These are phyloP conservation scores for Pholis gunnellus DNA, from an alignment of 2,113 vertebrate species.

Conservation along the genomic window DNA sequence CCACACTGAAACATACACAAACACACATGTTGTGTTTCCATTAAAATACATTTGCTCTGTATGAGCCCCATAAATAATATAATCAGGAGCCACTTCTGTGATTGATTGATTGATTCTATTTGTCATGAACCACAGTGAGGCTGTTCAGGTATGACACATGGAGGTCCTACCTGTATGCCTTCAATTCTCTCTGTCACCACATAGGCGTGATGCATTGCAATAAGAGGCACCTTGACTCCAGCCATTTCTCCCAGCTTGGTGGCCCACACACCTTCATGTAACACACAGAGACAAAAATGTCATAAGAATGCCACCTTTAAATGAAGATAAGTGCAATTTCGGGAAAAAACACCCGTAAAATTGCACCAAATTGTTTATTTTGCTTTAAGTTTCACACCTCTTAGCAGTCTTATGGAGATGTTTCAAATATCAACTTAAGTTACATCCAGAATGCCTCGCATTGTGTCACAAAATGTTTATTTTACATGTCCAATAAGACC, in stretches of 20 bases:
- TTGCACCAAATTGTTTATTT: not conserved
- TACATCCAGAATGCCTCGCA: not conserved
- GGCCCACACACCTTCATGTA: slow-evolving; percentile 91
- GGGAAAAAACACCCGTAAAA: not conserved
- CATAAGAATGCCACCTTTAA: not conserved
- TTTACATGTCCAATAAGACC: not conserved
- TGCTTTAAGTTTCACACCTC: not conserved
- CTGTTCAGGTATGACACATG: not conserved
- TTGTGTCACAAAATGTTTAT: not conserved
- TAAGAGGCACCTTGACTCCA: slow-evolving; percentile 91
- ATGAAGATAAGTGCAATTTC: not conserved
- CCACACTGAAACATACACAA: not conserved
- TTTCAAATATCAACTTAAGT: not conserved
- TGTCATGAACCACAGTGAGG: not conserved
- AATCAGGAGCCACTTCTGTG: not conserved
- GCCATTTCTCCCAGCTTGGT: slow-evolving; percentile 91
- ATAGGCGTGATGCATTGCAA: slow-evolving; percentile 96
- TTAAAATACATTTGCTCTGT: not conserved
- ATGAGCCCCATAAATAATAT: not conserved
- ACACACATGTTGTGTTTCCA: not conserved
- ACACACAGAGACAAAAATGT: slow-evolving; percentile 2
- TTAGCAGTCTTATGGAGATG: not conserved
- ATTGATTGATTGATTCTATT: not conserved
- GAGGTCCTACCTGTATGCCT: slow-evolving; percentile 91
- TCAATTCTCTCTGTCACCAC: slow-evolving; percentile 96